These are phyloP conservation scores for Thecophora atra DNA, from an alignment of 2,888 invertebrate genomes.

Conservation along the genomic window DNA sequence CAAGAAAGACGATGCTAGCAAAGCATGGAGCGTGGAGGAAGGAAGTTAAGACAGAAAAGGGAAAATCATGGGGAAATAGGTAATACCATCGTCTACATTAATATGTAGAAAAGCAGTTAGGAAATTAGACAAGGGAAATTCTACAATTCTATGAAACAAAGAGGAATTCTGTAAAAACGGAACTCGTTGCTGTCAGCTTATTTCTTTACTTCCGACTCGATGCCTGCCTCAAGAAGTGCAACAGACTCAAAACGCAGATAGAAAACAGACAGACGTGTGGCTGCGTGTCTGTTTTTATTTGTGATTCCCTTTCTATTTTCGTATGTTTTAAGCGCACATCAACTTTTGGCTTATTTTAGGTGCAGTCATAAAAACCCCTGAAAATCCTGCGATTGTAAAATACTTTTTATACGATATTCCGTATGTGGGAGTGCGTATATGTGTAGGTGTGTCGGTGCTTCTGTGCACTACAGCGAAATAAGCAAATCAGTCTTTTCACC, in stretches of 20 bases:
- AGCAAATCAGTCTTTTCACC: slow-evolving; percentile 30
- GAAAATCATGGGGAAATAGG: too few relatives aligned
- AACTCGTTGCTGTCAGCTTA: slow-evolving; percentile 49
- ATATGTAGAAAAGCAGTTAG: too few relatives aligned
- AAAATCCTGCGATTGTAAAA: slow-evolving; percentile 11
- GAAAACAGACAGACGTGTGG: background rate
- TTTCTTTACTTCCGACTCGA: slow-evolving; percentile 45
- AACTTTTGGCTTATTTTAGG: slow-evolving; percentile 13
- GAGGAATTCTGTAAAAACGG: slow-evolving; percentile 43
- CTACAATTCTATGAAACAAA: too few relatives aligned
- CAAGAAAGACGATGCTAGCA: too few relatives aligned
- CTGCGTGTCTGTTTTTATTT: background rate
- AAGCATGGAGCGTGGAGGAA: too few relatives aligned
- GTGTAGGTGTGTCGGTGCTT: background rate
- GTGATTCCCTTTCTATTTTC: background rate
- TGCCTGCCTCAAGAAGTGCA: background rate
- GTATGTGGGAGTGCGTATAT: slow-evolving; percentile 6
- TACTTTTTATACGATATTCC: slow-evolving; percentile 3
- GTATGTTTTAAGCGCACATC: background rate
- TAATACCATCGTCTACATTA: too few relatives aligned
- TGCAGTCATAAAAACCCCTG: slow-evolving; percentile 25
- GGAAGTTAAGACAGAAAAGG: too few relatives aligned
- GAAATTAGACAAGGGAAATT: too few relatives aligned
- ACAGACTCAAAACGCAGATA: too few relatives aligned
- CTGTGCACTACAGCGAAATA: slow-evolving; percentile 22